Evolutionary conservation across 2,888 invertebrate species (phyloP).

Genomic region (Lordiphosa fenestrarum): DNA sequence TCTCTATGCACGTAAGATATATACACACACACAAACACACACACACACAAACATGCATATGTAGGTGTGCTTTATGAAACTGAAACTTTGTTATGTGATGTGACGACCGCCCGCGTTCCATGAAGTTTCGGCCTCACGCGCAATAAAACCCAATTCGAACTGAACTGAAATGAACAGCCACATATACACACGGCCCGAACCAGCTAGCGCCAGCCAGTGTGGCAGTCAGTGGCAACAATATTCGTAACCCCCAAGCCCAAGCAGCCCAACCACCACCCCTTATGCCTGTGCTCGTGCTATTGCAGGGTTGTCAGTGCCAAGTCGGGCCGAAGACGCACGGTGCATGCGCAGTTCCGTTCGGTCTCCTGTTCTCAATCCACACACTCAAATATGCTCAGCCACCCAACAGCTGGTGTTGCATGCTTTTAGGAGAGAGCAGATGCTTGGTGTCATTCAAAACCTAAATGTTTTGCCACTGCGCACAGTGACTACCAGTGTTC

Average conservation of each 20-base stretch:
- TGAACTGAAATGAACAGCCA: conserved; percentile 40
- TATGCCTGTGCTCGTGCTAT: neutral
- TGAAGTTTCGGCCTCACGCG: conserved; percentile 56
- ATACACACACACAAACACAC: conserved; percentile 23
- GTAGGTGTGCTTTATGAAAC: conserved; percentile 25
- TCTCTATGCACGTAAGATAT: conserved; percentile 29
- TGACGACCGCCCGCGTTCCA: conserved; percentile 39
- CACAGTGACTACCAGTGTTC: no score
- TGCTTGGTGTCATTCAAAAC: neutral
- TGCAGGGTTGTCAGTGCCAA: no score
- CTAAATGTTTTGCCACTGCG: no score
- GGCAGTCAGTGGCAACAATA: conserved; percentile 9
- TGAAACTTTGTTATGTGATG: conserved; percentile 39
- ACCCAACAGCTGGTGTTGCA: conserved; percentile 7
- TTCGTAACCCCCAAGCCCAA: conserved; percentile 9
- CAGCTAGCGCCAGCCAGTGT: conserved; percentile 4
- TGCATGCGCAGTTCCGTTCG: neutral
- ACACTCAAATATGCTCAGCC: neutral
- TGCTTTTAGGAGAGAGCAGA: conserved; percentile 9
- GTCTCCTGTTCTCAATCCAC: conserved; percentile 4
- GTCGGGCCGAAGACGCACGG: no score
- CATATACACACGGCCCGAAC: conserved; percentile 11
- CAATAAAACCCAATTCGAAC: conserved; percentile 59
- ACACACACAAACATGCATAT: conserved; percentile 23
- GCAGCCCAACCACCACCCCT: conserved; percentile 9